Evolutionary conservation across 2,797 vertebrate genomes (phyloP).

Genomic region (Alosa sapidissima): DNA sequence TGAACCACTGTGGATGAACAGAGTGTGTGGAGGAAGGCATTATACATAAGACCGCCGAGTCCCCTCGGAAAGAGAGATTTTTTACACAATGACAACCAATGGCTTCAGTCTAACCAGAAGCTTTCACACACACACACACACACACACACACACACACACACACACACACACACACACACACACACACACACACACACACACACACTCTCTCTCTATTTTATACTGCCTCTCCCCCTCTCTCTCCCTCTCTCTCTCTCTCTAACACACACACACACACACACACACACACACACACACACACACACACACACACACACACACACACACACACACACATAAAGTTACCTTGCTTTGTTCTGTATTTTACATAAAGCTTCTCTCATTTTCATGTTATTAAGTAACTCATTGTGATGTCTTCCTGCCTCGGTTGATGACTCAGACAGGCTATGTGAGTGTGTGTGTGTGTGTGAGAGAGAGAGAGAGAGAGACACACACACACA

Average conservation of each 20-base stretch:
- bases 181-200: no score
- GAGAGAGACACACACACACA: not conserved
- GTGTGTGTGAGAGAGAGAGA: not conserved
- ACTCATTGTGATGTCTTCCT: conserved; percentile 3
- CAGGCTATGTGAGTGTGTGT: not conserved
- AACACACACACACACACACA: not conserved
- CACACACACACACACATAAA: not conserved
- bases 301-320: conserved; percentile 6
- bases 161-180: not conserved
- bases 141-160: not conserved
- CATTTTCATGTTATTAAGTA: not conserved
- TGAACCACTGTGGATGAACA: not conserved
- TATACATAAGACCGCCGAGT: not conserved
- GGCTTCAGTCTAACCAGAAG: not conserved
- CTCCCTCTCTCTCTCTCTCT: not conserved
- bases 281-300: not conserved
- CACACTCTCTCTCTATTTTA: not conserved
- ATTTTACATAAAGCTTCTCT: not conserved
- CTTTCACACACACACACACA: not conserved
- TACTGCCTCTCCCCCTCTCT: not conserved
- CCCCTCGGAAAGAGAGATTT: not conserved
- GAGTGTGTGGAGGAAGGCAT: not conserved
- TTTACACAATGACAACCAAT: not conserved
- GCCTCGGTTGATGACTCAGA: not conserved
- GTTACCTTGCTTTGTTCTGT: not conserved